Conservation (phyloP, 2,888 invertebrate species). For the Machimus atricapillus region DNA sequence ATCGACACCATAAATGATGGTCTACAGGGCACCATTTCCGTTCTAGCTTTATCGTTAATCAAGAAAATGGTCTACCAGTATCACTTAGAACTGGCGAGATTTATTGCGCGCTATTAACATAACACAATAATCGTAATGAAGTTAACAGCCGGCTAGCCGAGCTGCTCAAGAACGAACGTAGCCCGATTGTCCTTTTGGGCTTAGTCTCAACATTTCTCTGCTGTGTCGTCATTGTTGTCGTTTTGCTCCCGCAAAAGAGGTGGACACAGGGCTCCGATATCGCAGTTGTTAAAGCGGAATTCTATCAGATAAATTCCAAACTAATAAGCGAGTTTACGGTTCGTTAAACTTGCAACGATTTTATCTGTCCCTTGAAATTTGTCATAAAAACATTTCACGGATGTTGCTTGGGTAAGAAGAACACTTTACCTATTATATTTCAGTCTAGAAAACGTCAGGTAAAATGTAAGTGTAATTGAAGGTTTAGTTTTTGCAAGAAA, state of each 20-base stretch:
- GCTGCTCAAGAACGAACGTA: neutral
- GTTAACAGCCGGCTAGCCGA: slow-evolving; percentile 2
- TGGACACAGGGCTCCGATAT: neutral
- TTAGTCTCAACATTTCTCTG: neutral
- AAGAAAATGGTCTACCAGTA: slow-evolving; percentile 38
- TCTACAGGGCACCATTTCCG: slow-evolving; percentile 43
- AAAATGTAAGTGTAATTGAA: neutral
- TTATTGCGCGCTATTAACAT: slow-evolving; percentile 33
- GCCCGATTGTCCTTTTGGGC: neutral
- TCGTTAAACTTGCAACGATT: slow-evolving; percentile 10
- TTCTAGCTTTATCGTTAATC: slow-evolving; percentile 44
- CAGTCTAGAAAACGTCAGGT: neutral
- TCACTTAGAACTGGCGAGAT: slow-evolving; percentile 17
- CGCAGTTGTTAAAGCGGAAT: slow-evolving; percentile 23
- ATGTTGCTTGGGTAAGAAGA: neutral
- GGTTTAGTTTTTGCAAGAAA: neutral
- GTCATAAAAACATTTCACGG: slow-evolving; percentile 1
- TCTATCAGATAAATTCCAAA: slow-evolving; percentile 27
- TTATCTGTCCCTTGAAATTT: slow-evolving; percentile 17
- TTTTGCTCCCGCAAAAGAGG: neutral
- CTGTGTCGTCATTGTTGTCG: neutral
- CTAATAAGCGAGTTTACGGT: slow-evolving; percentile 25
- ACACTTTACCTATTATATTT: neutral
- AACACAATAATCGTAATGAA: slow-evolving; percentile 36
- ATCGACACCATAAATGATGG: slow-evolving; percentile 39